A percentile compares a stretch with the other conserved stretches of the same genome.
Evolutionary conservation across 2,797 vertebrate species (phyloP).

Genomic region (Avahi laniger): DNA sequence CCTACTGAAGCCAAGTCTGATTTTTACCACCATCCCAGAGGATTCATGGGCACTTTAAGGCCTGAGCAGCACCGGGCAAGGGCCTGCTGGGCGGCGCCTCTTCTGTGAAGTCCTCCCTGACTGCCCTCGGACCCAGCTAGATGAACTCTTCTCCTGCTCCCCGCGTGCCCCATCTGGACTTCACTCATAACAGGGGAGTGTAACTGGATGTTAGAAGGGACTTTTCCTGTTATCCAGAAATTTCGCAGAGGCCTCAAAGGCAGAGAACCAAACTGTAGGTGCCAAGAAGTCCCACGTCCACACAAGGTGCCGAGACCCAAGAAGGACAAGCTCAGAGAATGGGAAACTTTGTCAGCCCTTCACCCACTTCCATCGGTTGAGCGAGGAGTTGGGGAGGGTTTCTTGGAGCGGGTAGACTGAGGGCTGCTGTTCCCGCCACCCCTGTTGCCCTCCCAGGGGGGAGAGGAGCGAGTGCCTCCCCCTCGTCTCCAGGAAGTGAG

Average conservation of each 20-base stretch:
- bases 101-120: neutral
- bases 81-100: neutral
- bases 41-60: neutral
- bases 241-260: neutral
- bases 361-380: neutral
- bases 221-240: neutral
- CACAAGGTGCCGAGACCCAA: accelerated
- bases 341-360: neutral
- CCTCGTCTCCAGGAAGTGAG: neutral
- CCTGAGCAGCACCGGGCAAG: neutral
- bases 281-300: neutral
- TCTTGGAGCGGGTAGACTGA: neutral
- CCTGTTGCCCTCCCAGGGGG: neutral
- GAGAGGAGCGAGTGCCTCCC: neutral
- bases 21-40: neutral
- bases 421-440: neutral
- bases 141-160: neutral
- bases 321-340: neutral
- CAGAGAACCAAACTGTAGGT: neutral
- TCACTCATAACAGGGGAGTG: neutral
- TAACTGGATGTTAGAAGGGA: neutral
- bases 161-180: neutral
- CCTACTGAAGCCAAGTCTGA: neutral
- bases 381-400: neutral
- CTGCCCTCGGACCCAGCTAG: neutral